Evolutionary conservation across 1,140 invertebrate genomes (phyloP).

Genomic region (Asbolus verrucosus): DNA sequence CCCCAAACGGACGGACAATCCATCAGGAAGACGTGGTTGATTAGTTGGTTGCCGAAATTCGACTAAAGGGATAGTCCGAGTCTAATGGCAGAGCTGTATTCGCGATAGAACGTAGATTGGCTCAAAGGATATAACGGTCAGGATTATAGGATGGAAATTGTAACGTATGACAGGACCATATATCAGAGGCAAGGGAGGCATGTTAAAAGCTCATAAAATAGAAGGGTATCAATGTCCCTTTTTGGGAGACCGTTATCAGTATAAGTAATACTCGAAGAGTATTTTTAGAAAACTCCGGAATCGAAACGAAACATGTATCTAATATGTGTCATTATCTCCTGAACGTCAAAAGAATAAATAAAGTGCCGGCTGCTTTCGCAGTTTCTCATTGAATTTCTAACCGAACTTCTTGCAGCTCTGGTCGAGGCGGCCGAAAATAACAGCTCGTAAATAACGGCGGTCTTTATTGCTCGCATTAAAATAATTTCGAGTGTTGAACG

Average conservation of each 20-base stretch:
- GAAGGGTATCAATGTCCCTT: conserved; percentile 26
- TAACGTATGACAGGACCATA: conserved; percentile 53
- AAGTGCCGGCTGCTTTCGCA: too few relatives aligned
- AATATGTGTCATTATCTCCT: too few relatives aligned
- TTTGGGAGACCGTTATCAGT: conserved; percentile 2
- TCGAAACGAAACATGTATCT: too few relatives aligned
- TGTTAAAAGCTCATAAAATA: conserved; percentile 50
- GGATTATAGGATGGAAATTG: conserved; percentile 56
- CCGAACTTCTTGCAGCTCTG: too few relatives aligned
- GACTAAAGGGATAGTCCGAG: conserved; percentile 32
- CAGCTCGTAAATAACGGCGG: conserved; percentile 54
- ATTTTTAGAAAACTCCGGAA: too few relatives aligned
- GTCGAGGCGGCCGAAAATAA: too few relatives aligned
- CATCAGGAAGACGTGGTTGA: conserved; percentile 50
- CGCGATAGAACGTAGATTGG: conserved; percentile 50
- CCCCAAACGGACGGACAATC: conserved; percentile 40
- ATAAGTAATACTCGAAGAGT: conserved; percentile 21
- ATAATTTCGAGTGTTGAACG: conserved; percentile 58
- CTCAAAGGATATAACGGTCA: conserved; percentile 46
- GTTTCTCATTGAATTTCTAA: too few relatives aligned
- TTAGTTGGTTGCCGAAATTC: conserved; percentile 44
- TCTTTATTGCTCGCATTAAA: conserved; percentile 60
- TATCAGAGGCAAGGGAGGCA: conserved; percentile 38
- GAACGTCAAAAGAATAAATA: too few relatives aligned
- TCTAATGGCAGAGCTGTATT: conserved; percentile 29